These are phyloP conservation scores for Prolemur simus DNA, from an alignment of 2,113 vertebrate genomes.

Conservation along the genomic window DNA sequence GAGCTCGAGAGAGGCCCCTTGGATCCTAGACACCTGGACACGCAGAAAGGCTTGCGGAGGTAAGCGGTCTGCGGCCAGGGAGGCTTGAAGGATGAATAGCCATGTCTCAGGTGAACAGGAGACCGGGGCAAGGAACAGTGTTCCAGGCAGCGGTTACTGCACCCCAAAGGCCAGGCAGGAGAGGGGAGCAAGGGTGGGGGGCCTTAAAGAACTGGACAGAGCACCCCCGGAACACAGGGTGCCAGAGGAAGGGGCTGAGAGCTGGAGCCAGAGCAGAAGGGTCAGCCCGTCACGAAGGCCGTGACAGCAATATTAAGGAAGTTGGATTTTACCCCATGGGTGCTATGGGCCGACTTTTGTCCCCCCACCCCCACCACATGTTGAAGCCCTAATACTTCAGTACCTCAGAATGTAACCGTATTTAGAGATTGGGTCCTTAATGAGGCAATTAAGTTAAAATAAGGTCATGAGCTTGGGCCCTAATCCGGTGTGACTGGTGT, in stretches of 20 bases:
- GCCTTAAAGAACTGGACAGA: neutral
- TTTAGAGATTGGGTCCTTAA: neutral
- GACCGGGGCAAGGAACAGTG: too few relatives aligned
- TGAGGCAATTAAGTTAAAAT: neutral
- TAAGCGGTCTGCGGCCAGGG: accelerated
- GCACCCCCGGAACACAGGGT: accelerated
- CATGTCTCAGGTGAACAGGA: neutral
- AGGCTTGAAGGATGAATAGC: neutral
- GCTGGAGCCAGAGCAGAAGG: accelerated
- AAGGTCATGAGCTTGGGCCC: neutral
- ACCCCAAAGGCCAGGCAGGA: neutral
- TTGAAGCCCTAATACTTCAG: neutral
- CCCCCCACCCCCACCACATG: neutral
- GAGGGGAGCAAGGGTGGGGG: accelerated
- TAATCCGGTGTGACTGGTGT: neutral
- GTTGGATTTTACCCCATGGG: neutral
- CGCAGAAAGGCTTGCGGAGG: neutral
- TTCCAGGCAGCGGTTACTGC: neutral
- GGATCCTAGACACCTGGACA: neutral
- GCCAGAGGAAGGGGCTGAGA: accelerated
- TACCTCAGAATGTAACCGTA: neutral
- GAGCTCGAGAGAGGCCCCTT: neutral
- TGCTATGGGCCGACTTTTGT: neutral
- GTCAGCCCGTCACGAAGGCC: neutral
- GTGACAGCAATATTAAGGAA: neutral